Conservation (phyloP, 1,140 invertebrate species). For the Hyposmocoma kahamanoa region DNA sequence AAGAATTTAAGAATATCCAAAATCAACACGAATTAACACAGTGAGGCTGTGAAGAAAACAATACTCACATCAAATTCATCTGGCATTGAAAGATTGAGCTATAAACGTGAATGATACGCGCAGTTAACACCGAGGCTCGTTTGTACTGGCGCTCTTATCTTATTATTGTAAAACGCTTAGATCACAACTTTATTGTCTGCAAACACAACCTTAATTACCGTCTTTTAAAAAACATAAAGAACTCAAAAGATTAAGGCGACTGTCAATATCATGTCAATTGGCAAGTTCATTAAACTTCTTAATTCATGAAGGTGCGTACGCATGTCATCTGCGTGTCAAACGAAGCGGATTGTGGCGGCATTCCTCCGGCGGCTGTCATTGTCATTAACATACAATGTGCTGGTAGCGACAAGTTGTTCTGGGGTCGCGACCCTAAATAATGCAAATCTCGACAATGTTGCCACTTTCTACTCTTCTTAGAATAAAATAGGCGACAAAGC, state of each 20-base stretch:
- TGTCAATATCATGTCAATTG: background rate
- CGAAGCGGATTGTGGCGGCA: constrained; percentile 15
- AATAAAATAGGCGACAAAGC: background rate
- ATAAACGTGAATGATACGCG: too few relatives aligned
- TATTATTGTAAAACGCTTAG: background rate
- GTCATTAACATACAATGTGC: constrained; percentile 62
- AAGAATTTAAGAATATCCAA: too few relatives aligned
- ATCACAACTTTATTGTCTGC: background rate
- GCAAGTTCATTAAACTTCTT: constrained; percentile 28
- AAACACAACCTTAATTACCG: too few relatives aligned
- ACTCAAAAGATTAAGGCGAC: background rate
- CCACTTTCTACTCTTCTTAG: background rate
- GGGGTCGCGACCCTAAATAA: constrained; percentile 13
- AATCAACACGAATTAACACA: too few relatives aligned
- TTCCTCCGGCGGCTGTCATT: constrained; percentile 20
- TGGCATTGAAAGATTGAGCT: too few relatives aligned
- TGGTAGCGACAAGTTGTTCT: constrained; percentile 43
- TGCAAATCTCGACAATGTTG: constrained; percentile 10
- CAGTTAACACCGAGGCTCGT: too few relatives aligned
- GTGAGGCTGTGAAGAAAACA: too few relatives aligned
- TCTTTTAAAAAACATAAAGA: too few relatives aligned
- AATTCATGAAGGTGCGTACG: constrained; percentile 17
- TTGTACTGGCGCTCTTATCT: background rate
- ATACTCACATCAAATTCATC: too few relatives aligned
- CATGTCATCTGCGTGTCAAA: constrained; percentile 10